phyloP scores from a whole-genome alignment of 2,888 invertebrate genomes.

The Mythimna albipuncta region DNA sequence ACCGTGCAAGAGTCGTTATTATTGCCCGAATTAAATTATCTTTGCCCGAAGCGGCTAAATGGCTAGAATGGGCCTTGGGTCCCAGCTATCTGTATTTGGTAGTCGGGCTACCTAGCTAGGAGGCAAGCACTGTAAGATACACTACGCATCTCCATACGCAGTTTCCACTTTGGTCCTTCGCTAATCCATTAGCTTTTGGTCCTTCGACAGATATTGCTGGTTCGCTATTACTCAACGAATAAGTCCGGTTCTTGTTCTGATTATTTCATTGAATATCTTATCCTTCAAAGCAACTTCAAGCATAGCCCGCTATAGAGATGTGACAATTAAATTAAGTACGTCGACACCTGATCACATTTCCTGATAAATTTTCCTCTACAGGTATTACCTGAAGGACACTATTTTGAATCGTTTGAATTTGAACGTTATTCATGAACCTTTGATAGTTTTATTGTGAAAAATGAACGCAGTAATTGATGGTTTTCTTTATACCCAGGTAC shows the following conservation, averaged over 20 bases:
- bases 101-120: not conserved
- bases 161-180: not conserved
- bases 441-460: constrained; percentile 12
- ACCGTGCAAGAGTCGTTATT: no score
- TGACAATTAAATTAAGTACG: not conserved
- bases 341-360: not conserved
- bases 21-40: no score
- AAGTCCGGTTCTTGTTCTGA: not conserved
- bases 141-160: not conserved
- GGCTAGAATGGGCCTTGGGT: no score
- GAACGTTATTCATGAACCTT: constrained; percentile 1
- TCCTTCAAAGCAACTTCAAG: not conserved
- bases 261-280: not conserved
- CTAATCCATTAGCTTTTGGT: not conserved
- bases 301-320: not conserved
- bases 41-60: no score
- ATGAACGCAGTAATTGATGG: constrained; percentile 11
- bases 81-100: not conserved
- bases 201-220: not conserved
- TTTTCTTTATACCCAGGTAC: constrained; percentile 14
- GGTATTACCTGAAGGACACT: constrained; percentile 10
- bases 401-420: not conserved
- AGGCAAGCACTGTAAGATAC: not conserved
- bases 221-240: not conserved
- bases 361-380: constrained; percentile 31